These are phyloP conservation scores for Spicauda simplicius DNA, from an alignment of 2,888 invertebrate species.

Conservation along the genomic window DNA sequence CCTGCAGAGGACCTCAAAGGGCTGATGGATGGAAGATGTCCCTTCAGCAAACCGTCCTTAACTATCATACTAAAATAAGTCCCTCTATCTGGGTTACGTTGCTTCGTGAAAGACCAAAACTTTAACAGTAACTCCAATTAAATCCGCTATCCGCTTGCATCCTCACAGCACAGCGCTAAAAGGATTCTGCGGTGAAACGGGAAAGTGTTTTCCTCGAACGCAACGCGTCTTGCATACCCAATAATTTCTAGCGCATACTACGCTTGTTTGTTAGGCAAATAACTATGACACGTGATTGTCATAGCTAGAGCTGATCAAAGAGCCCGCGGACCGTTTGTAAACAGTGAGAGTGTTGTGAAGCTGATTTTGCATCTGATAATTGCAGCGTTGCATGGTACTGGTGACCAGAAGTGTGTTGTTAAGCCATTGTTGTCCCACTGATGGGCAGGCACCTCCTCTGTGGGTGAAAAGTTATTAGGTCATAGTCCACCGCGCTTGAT, in stretches of 20 bases:
- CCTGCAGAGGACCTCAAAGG: too few species aligned
- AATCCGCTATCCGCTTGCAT: slow-evolving; percentile 2
- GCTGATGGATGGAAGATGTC: too few species aligned
- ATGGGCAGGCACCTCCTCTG: too few species aligned
- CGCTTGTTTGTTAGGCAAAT: slow-evolving; percentile 32
- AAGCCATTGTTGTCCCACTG: too few species aligned
- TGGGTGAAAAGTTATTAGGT: too few species aligned
- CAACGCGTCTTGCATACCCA: slow-evolving; percentile 56
- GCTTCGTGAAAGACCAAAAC: too few species aligned
- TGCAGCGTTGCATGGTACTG: background rate
- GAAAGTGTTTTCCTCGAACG: slow-evolving; percentile 64
- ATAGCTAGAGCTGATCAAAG: slow-evolving; percentile 24
- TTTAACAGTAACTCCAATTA: too few species aligned
- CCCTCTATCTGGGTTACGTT: too few species aligned
- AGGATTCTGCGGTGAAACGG: slow-evolving; percentile 70
- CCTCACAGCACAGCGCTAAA: slow-evolving; percentile 44
- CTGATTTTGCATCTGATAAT: background rate
- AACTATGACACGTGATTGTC: slow-evolving; percentile 24
- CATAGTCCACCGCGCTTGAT: too few species aligned
- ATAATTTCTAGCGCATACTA: slow-evolving; percentile 49
- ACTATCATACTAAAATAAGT: too few species aligned
- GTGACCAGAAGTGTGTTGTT: too few species aligned
- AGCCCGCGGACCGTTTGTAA: slow-evolving; percentile 10
- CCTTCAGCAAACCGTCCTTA: too few species aligned
- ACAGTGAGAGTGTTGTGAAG: background rate